Evolutionary conservation across 2,797 vertebrate species (phyloP).

Genomic region (Rhabdophis nuchalis): DNA sequence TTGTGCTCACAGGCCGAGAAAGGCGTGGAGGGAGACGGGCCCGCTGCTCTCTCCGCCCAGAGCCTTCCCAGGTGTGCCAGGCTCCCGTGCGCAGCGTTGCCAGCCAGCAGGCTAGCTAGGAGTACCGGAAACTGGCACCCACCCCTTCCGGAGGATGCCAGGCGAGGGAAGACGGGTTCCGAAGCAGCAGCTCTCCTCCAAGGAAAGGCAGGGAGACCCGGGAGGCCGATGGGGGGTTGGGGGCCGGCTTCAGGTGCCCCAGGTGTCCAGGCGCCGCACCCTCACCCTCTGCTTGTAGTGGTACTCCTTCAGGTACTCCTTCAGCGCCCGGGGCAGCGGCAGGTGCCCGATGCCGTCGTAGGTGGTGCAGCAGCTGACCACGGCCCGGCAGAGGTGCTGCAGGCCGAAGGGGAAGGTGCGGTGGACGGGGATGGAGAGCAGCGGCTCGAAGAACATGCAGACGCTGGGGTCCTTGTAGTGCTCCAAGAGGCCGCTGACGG

Average conservation of each 20-base stretch:
- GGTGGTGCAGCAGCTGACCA: constrained; percentile 76
- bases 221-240: rapidly evolving
- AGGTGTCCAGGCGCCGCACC: constrained; percentile 77
- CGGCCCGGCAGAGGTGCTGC: constrained; percentile 79
- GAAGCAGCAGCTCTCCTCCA: not conserved
- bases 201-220: not conserved
- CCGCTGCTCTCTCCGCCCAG: rapidly evolving
- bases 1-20: not conserved
- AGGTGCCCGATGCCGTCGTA: constrained; percentile 80
- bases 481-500: constrained; percentile 77
- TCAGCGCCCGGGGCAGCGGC: constrained; percentile 78
- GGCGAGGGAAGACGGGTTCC: not conserved
- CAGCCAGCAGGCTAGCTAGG: not conserved
- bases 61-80: not conserved
- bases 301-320: constrained; percentile 84
- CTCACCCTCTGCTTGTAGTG: constrained; percentile 85
- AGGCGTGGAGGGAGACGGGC: not conserved
- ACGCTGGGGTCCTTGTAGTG: constrained; percentile 86
- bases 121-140: not conserved
- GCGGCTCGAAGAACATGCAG: constrained; percentile 86
- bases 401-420: constrained; percentile 78
- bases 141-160: not conserved
- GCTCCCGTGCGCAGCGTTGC: not conserved
- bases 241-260: constrained; percentile 65
- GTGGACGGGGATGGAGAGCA: constrained; percentile 79